Evolutionary conservation across 2,113 vertebrate genomes (phyloP).

Genomic region (Salvator merianae): DNA sequence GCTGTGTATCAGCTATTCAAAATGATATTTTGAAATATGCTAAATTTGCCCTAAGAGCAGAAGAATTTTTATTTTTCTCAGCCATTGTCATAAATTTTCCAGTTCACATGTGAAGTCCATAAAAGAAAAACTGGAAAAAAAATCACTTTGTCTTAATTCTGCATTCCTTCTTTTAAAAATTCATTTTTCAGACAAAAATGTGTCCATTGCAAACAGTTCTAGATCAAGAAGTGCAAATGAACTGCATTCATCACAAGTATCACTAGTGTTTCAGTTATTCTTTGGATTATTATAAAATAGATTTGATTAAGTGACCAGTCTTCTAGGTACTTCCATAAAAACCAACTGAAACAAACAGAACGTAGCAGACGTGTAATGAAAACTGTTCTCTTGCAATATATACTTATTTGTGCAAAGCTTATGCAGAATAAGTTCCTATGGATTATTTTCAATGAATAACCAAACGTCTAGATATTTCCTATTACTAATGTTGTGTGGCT

Average conservation of each 20-base stretch:
- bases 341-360: no score
- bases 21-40: slow-evolving; percentile 9
- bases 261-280: neutral
- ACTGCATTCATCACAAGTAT: slow-evolving; percentile 8
- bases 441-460: no score
- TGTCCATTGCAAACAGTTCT: neutral
- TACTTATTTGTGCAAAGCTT: no score
- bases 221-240: neutral
- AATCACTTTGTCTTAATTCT: neutral
- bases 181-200: slow-evolving; percentile 2
- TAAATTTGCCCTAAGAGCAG: neutral
- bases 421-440: no score
- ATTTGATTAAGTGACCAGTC: neutral
- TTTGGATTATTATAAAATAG: neutral
- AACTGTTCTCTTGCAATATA: no score
- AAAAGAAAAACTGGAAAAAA: neutral
- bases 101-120: neutral
- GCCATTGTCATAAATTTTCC: neutral
- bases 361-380: no score
- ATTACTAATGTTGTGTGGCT: no score
- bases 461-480: no score
- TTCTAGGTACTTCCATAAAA: neutral
- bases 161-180: neutral
- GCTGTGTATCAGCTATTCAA: neutral
- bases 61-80: neutral